phyloP scores from a whole-genome alignment of 2,113 vertebrate species.

The Corythoichthys haematopterus region DNA sequence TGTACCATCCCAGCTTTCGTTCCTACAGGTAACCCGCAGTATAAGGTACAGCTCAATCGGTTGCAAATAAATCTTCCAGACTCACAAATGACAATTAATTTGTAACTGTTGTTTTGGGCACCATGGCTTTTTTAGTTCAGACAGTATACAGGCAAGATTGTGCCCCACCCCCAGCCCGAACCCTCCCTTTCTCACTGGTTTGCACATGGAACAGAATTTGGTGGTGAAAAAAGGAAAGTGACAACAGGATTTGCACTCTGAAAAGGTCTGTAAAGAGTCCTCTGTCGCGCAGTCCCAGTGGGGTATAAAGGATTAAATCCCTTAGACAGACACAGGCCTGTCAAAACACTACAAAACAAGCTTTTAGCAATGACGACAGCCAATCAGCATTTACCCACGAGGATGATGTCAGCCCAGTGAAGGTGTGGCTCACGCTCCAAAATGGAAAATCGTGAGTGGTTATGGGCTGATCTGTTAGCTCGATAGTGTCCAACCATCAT shows the following conservation, averaged over 20 bases:
- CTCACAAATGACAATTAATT: background rate
- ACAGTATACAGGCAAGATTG: conserved; percentile 7
- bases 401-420: conserved; percentile 45
- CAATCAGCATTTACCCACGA: conserved; percentile 36
- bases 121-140: background rate
- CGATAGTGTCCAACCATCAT: background rate
- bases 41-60: background rate
- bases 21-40: conserved; percentile 10
- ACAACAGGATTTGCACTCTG: conserved; percentile 48
- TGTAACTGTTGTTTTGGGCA: background rate
- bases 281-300: conserved; percentile 40
- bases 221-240: conserved; percentile 39
- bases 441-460: background rate
- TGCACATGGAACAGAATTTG: conserved; percentile 29
- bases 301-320: conserved; percentile 60
- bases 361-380: conserved; percentile 41
- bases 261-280: conserved; percentile 52
- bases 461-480: background rate
- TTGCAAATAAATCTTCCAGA: background rate
- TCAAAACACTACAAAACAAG: conserved; percentile 57
- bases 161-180: background rate
- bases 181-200: conserved; percentile 29
- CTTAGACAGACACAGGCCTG: conserved; percentile 48
- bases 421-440: conserved; percentile 20
- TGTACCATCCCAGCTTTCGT: conserved; percentile 29